These are phyloP conservation scores for Tinamus guttatus DNA, from an alignment of 2,113 vertebrate species.

Conservation along the genomic window DNA sequence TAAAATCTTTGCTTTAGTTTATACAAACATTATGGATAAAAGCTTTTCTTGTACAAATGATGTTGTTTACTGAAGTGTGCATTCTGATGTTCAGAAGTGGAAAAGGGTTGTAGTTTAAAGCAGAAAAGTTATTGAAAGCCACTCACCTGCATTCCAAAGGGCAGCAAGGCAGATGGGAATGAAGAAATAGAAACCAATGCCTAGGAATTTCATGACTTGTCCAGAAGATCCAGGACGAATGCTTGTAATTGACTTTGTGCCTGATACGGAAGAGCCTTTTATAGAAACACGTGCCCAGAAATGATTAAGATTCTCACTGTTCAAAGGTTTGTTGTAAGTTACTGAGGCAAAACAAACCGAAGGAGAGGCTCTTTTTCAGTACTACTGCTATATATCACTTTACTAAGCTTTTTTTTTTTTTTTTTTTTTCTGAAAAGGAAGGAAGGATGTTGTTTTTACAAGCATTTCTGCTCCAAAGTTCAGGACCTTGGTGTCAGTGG, in stretches of 20 bases:
- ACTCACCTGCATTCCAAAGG: constrained; percentile 54
- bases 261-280: background rate
- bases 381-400: background rate
- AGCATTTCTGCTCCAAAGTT: constrained; percentile 34
- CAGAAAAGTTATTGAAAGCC: background rate
- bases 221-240: background rate
- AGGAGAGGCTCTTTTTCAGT: background rate
- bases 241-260: background rate
- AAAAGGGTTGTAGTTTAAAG: background rate
- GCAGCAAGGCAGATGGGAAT: background rate
- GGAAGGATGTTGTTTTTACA: background rate
- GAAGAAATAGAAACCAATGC: background rate
- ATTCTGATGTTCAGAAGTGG: background rate
- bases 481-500: background rate
- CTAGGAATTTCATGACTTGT: constrained; percentile 16
- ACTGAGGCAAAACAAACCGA: background rate
- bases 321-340: constrained; percentile 57
- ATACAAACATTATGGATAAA: too few species aligned
- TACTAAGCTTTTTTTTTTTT: background rate
- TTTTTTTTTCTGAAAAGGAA: background rate
- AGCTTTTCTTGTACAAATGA: background rate
- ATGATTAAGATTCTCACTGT: background rate
- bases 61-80: background rate
- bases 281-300: background rate
- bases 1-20: background rate